Evolutionary conservation across 2,888 invertebrate species (phyloP).

Genomic region (Nebria brevicollis): DNA sequence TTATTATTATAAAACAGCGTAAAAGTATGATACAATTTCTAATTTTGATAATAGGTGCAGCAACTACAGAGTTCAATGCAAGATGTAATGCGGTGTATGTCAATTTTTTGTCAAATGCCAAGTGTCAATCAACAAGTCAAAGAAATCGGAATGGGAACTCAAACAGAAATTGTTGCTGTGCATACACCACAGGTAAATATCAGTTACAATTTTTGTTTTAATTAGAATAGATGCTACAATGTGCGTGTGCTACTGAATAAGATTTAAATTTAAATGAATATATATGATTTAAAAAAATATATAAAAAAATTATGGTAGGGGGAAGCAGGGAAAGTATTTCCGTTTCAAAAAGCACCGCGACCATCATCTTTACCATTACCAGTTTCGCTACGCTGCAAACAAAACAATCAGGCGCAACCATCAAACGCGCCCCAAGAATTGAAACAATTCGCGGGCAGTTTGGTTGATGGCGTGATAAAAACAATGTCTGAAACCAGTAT

Average conservation of each 20-base stretch:
- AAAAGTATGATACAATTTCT: constrained; percentile 14
- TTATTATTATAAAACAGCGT: neutral
- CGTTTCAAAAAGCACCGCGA: constrained; percentile 59
- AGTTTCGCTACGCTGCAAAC: constrained; percentile 57
- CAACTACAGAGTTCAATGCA: constrained; percentile 83
- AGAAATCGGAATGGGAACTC: constrained; percentile 72
- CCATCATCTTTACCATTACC: constrained; percentile 62
- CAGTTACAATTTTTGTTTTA: neutral
- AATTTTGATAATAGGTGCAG: constrained; percentile 69
- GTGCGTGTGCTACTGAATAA: too few species aligned
- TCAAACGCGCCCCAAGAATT: constrained; percentile 53
- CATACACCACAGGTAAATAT: constrained; percentile 76
- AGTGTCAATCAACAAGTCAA: constrained; percentile 53
- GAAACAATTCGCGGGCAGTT: constrained; percentile 60
- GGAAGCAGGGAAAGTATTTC: constrained; percentile 60
- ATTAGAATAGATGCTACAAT: too few species aligned
- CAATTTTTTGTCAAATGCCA: constrained; percentile 63
- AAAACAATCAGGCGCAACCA: constrained; percentile 49
- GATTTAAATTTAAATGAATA: neutral
- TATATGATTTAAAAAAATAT: neutral
- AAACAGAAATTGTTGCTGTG: constrained; percentile 84
- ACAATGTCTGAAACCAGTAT: constrained; percentile 58
- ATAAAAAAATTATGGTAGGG: constrained; percentile 52
- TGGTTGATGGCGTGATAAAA: constrained; percentile 62
- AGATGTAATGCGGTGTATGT: constrained; percentile 78